Base-by-base conservation (phyloP, 2,113 vertebrate genomes). In the Papio anubis region DNA sequence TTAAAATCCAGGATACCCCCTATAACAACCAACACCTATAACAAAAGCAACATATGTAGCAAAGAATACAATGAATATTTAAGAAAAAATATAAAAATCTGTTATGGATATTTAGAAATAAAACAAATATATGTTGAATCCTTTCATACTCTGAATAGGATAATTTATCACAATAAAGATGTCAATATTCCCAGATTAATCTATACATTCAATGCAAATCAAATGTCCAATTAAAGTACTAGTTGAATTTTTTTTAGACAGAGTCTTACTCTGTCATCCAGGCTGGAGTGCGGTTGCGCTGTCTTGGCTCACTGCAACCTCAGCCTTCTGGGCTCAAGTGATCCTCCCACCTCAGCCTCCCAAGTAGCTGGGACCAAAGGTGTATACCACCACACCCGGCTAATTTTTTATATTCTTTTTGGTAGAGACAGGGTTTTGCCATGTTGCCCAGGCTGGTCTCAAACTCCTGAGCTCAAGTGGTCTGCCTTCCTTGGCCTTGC, bases 101-200 rank as follows among this genome's bases (percentile, higher is more conserved):
- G 38, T 90, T 92, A 13, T 82, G 48, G 14, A 35, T 59, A 83
- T 83, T 27, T 92, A 66, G 32, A 92, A 70, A 88, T 27, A 80
- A 93, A 76, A 35, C 32, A 95, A 90, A 90, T 83, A 57, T 43
- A 84, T 83, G 8, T 57, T 83, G 12, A 89, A 55, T 93, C 16
- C 87, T 66, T 95, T 96, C 4, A 89, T 43, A 78, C 8, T 81
- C 18, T 83, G 35, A 87, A 59, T 23, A 64, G 27, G 66, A 70
- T 90, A 87, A 76, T 66, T 94, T 88, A 80, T 83, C 87, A 57
- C 64, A 61, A 85, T 64, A 73, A 90, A 66, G 10, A 86, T 48
- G 8, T 32, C 64, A 92, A 32, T 84, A 80, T 94, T 92, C 3
- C 30, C 21, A 80, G 87, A 73, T 52, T 88, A 88, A 93, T 87